Percentiles rank a stretch among this genome's conserved stretches.
These are phyloP conservation scores for Nowickia ferox DNA, from an alignment of 2,888 invertebrate species.

Conservation along the genomic window DNA sequence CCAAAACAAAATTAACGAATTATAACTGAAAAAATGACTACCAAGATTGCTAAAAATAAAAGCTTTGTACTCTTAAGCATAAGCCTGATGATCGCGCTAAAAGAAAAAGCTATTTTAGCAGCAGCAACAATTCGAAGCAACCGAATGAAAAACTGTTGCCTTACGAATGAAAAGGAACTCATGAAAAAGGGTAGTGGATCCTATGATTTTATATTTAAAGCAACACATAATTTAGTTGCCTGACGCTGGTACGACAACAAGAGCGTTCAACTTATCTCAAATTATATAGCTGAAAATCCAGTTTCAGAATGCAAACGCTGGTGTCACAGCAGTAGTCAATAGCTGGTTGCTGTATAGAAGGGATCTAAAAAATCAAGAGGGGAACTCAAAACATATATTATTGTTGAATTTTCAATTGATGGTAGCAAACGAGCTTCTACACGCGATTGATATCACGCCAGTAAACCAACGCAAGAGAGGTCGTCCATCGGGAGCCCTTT, in stretches of 20 bases:
- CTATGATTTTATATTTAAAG: slow-evolving; percentile 67
- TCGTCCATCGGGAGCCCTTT: neutral
- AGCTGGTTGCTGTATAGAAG: slow-evolving; percentile 41
- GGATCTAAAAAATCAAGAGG: slow-evolving; percentile 22
- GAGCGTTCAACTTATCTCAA: too few relatives aligned
- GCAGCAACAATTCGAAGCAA: too few relatives aligned
- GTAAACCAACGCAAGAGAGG: slow-evolving; percentile 15
- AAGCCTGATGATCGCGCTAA: too few relatives aligned
- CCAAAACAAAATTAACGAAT: too few relatives aligned
- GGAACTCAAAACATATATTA: slow-evolving; percentile 31
- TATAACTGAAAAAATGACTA: too few relatives aligned
- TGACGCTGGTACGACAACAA: slow-evolving; percentile 72
- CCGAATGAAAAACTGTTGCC: neutral
- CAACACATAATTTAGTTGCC: slow-evolving; percentile 65
- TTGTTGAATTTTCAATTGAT: slow-evolving; percentile 1
- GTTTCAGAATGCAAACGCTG: slow-evolving; percentile 64
- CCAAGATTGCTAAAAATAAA: too few relatives aligned
- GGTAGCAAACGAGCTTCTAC: slow-evolving; percentile 53
- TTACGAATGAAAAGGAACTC: slow-evolving; percentile 61
- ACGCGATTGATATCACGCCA: slow-evolving; percentile 20
- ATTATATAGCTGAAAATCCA: slow-evolving; percentile 61
- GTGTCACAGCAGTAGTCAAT: too few relatives aligned
- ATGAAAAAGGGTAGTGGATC: slow-evolving; percentile 64
- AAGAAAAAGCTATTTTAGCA: too few relatives aligned
- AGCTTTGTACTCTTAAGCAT: too few relatives aligned